A percentile compares a stretch with the other conserved stretches of the same genome.
Conservation (phyloP, 2,113 vertebrate genomes). For the Aix galericulata region DNA sequence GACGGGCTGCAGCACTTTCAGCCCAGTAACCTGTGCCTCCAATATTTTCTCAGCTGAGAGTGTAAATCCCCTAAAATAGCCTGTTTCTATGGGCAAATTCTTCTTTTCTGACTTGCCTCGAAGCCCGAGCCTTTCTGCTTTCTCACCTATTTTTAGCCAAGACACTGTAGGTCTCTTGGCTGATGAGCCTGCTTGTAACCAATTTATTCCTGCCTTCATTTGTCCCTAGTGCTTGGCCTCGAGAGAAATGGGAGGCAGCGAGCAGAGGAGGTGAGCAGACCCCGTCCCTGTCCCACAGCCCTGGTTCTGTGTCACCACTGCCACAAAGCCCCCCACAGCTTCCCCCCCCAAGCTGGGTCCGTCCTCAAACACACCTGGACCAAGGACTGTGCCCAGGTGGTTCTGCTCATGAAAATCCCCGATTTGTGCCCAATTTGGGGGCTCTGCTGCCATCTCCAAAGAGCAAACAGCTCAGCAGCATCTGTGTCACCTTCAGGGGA, state of each 20-base stretch:
- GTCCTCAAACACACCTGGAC: not conserved
- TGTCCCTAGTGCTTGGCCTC: not conserved
- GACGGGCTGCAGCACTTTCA: not conserved
- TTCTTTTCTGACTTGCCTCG: constrained; percentile 51
- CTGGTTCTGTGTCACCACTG: accelerated
- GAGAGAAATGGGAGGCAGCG: not conserved
- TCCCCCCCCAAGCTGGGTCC: not conserved
- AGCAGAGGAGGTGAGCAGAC: not conserved
- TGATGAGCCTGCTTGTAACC: constrained; percentile 37
- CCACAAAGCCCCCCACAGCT: accelerated
- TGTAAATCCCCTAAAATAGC: constrained; percentile 58
- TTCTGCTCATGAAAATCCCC: not conserved
- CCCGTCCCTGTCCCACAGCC: not conserved
- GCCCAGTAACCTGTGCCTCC: constrained; percentile 37
- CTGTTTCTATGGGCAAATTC: constrained; percentile 57
- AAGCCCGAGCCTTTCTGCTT: not conserved
- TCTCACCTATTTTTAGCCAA: constrained; percentile 62
- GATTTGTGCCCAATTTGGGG: accelerated
- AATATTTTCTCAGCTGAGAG: not conserved
- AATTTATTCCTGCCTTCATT: constrained; percentile 16
- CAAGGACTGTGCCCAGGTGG: accelerated
- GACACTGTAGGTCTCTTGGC: constrained; percentile 55
- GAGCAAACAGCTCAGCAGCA: not conserved
- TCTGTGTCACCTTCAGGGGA: not conserved
- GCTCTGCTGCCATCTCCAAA: not conserved